Percentiles rank a stretch among this genome's conserved stretches.
phyloP scores from a whole-genome alignment of 2,888 invertebrate genomes.

The Chrysodeixis includens region DNA sequence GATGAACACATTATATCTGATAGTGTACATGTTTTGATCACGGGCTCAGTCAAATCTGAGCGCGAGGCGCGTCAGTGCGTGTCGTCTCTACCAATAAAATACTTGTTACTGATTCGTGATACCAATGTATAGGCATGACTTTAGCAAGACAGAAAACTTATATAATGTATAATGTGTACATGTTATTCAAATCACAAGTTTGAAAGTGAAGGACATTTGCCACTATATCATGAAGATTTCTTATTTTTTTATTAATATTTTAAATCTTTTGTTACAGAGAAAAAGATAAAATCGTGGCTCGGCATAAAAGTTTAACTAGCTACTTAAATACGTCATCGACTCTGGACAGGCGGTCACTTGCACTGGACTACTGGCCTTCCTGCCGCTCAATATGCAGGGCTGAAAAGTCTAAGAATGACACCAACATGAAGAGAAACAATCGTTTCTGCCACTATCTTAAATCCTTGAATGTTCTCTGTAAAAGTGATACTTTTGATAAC shows the following conservation, averaged over 20 bases:
- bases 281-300: constrained; percentile 75
- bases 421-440: constrained; percentile 91
- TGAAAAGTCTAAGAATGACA: constrained; percentile 90
- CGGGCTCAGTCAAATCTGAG: neutral
- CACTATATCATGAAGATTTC: neutral
- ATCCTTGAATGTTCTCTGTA: constrained; percentile 86
- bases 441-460: constrained; percentile 94
- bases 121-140: neutral
- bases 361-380: constrained; percentile 92
- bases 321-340: constrained; percentile 82
- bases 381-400: constrained; percentile 92
- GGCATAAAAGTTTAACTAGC: constrained; percentile 80
- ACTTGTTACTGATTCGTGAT: neutral
- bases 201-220: neutral
- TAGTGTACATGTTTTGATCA: neutral
- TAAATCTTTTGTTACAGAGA: constrained; percentile 79
- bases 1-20: neutral
- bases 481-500: constrained; percentile 84
- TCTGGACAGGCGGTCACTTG: constrained; percentile 88
- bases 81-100: neutral
- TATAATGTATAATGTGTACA: neutral
- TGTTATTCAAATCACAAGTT: neutral
- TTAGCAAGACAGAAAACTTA: neutral
- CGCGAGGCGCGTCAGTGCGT: constrained; percentile 4
- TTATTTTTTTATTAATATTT: constrained; percentile 7